Evolutionary conservation across 2,888 invertebrate species (phyloP).

Genomic region (Cybosia mesomella): DNA sequence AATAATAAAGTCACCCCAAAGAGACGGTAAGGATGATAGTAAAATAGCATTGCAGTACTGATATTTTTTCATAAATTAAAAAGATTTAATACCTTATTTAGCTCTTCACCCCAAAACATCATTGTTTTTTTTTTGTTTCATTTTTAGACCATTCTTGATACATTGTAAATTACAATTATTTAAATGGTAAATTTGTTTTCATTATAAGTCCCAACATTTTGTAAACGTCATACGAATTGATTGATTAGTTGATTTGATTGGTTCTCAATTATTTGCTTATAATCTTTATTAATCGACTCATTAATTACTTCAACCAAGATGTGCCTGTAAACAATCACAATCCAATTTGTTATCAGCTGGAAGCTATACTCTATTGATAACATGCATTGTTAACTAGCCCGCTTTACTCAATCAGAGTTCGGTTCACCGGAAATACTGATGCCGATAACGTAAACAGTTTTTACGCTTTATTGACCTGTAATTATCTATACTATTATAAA

Average conservation of each 20-base stretch:
- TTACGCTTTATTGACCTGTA: neutral
- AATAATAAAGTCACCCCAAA: too few relatives aligned
- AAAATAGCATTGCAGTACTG: too few relatives aligned
- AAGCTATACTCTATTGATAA: neutral
- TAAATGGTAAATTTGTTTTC: neutral
- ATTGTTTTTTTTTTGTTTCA: too few relatives aligned
- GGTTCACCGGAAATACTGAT: neutral
- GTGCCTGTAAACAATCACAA: neutral
- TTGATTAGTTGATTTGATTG: neutral
- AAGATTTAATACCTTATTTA: too few relatives aligned
- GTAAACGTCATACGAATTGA: neutral
- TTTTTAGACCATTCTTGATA: too few relatives aligned
- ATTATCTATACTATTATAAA: too few relatives aligned
- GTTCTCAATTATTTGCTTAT: neutral
- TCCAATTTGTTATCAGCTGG: neutral
- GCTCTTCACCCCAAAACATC: too few relatives aligned
- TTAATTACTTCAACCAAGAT: neutral
- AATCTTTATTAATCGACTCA: neutral
- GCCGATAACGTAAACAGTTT: neutral
- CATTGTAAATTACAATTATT: neutral
- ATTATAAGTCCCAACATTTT: neutral
- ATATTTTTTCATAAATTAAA: too few relatives aligned
- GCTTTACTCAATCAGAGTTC: neutral
- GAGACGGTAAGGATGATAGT: too few relatives aligned
- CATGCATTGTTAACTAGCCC: neutral